Evolutionary conservation across 1,140 invertebrate species (phyloP).

Genomic region (Bombus terrestris): DNA sequence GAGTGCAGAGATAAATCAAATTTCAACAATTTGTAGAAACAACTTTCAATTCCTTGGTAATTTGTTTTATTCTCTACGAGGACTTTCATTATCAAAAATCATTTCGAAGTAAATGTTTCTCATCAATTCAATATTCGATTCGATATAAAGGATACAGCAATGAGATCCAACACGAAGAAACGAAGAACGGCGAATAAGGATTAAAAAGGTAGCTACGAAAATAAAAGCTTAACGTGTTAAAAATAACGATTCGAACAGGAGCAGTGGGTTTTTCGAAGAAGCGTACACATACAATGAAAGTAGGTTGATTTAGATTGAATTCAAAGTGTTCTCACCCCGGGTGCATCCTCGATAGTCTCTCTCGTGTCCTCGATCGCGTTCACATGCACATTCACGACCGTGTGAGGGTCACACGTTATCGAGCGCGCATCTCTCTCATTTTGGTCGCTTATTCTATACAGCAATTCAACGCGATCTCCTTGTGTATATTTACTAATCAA

Average conservation of each 20-base stretch:
- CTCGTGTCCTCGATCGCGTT: conserved; percentile 3
- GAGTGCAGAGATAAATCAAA: neutral
- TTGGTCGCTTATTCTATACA: neutral
- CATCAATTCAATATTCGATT: no score
- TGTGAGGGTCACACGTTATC: conserved; percentile 28
- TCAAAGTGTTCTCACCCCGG: conserved; percentile 26
- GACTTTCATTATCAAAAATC: neutral
- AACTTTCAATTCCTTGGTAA: neutral
- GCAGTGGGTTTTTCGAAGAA: conserved; percentile 27
- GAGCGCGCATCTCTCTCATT: conserved; percentile 10
- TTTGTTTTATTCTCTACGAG: neutral
- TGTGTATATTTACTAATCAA: neutral
- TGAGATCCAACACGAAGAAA: neutral
- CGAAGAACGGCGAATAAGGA: neutral
- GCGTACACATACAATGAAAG: conserved; percentile 29
- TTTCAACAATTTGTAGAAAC: neutral
- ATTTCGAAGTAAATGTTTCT: neutral
- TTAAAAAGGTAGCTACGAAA: neutral
- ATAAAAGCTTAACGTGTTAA: neutral
- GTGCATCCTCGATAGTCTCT: neutral
- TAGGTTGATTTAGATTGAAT: conserved; percentile 62
- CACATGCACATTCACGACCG: neutral
- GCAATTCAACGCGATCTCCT: neutral
- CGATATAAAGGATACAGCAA: no score
- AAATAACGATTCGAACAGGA: conserved; percentile 28